phyloP scores from a whole-genome alignment of 2,888 invertebrate species.

The Drosophila macrothrix region DNA sequence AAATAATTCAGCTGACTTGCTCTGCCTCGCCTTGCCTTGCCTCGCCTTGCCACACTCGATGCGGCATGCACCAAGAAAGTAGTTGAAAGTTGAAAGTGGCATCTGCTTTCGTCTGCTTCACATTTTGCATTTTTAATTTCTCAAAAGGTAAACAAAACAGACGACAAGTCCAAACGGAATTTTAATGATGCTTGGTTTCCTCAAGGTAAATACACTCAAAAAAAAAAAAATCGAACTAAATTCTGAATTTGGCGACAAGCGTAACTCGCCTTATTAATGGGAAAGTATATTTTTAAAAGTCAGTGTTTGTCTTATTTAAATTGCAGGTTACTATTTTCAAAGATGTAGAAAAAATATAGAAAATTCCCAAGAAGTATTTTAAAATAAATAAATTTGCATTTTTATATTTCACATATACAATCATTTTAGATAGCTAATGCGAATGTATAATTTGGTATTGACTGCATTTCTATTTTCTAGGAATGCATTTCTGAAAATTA shows the following conservation, averaged over 20 bases:
- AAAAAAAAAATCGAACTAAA: not conserved
- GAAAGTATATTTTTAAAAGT: not conserved
- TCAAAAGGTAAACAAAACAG: conserved; percentile 80
- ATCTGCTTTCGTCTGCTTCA: conserved; percentile 16
- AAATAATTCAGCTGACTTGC: conserved; percentile 78
- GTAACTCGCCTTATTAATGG: not conserved
- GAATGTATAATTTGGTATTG: too few species aligned
- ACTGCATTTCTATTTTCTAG: too few species aligned
- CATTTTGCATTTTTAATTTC: conserved; percentile 82
- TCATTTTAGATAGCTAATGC: too few species aligned
- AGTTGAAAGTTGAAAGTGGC: conserved; percentile 17
- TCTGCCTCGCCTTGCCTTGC: conserved; percentile 5
- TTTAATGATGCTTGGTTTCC: conserved; percentile 68
- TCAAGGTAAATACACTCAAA: conserved; percentile 61
- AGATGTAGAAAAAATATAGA: not conserved
- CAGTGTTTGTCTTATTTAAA: not conserved
- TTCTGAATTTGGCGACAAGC: not conserved
- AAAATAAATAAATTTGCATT: not conserved
- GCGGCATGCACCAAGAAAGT: conserved; percentile 32
- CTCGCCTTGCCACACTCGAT: conserved; percentile 32
- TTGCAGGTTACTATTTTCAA: not conserved
- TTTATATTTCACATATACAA: too few species aligned
- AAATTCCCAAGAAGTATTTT: not conserved
- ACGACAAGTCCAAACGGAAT: conserved; percentile 70
- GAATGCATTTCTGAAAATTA: too few species aligned